A percentile compares a stretch with the other conserved stretches of the same genome.
Evolutionary conservation across 2,888 invertebrate species (phyloP).

Genomic region (Pandemis heparana): DNA sequence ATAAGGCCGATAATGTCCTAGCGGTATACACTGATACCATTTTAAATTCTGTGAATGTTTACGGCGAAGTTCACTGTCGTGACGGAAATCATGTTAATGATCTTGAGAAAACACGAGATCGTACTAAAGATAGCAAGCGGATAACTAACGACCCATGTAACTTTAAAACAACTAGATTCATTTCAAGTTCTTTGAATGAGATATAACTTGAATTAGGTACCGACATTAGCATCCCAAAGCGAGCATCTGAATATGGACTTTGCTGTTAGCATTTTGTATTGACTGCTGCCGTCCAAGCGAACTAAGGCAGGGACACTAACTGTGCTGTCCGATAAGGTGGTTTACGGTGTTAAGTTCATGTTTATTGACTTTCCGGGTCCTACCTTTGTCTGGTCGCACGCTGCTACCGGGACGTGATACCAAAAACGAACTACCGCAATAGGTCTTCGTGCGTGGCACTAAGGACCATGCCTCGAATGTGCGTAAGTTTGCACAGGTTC

Average conservation of each 20-base stretch:
- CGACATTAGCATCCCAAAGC: constrained; percentile 20
- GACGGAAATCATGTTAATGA: constrained; percentile 35
- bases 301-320: constrained; percentile 38
- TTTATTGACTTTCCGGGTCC: constrained; percentile 43
- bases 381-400: constrained; percentile 38
- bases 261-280: constrained; percentile 37
- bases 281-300: constrained; percentile 19
- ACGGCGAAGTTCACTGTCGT: neutral
- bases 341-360: constrained; percentile 45
- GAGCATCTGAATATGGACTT: constrained; percentile 33
- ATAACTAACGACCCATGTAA: neutral
- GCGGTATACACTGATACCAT: constrained; percentile 44
- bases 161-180: neutral
- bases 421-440: neutral
- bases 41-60: constrained; percentile 32
- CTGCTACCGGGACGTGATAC: constrained; percentile 31
- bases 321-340: constrained; percentile 46
- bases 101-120: constrained; percentile 24
- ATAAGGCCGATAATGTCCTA: constrained; percentile 44
- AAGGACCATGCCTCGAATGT: constrained; percentile 19
- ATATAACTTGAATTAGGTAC: constrained; percentile 13
- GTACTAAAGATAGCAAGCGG: constrained; percentile 16
- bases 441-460: constrained; percentile 22
- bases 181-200: neutral
- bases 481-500: constrained; percentile 30